Evolutionary conservation across 2,888 invertebrate genomes (phyloP).

Genomic region (Apodemia hepburni): DNA sequence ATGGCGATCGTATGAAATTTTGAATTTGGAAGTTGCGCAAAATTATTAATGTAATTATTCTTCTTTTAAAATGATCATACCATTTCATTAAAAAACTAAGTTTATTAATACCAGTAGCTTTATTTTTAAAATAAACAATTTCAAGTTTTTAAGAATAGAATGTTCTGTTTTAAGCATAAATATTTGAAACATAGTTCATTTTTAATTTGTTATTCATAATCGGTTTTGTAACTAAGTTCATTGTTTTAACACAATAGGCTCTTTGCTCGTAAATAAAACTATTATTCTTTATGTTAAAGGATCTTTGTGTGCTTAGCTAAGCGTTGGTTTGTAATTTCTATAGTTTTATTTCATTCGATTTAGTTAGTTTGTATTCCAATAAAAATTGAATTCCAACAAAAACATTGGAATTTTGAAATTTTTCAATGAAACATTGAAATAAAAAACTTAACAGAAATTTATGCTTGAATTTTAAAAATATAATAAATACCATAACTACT

Average conservation of each 20-base stretch:
- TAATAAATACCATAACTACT: too few relatives aligned
- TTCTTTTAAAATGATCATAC: neutral
- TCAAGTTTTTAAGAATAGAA: neutral
- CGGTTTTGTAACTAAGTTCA: neutral
- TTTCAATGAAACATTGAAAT: too few relatives aligned
- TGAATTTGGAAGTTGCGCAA: conserved; percentile 24
- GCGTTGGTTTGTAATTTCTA: neutral
- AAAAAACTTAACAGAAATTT: too few relatives aligned
- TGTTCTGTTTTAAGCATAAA: neutral
- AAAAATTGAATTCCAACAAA: too few relatives aligned
- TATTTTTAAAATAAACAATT: neutral
- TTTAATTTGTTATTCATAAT: neutral
- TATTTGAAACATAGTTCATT: conserved; percentile 2
- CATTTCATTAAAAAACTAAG: too few relatives aligned
- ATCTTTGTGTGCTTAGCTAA: neutral
- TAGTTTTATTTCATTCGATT: neutral
- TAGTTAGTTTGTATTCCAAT: neutral
- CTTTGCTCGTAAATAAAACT: neutral
- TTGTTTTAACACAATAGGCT: conserved; percentile 6
- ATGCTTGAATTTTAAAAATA: too few relatives aligned
- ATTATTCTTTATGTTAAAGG: neutral
- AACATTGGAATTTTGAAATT: too few relatives aligned
- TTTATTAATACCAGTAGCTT: too few relatives aligned
- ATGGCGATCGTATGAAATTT: conserved; percentile 39
- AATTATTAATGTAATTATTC: conserved; percentile 11